A percentile compares a stretch with the other conserved stretches of the same genome.
phyloP scores from a whole-genome alignment of 1,140 invertebrate genomes.

The Macrobrachium rosenbergii region DNA sequence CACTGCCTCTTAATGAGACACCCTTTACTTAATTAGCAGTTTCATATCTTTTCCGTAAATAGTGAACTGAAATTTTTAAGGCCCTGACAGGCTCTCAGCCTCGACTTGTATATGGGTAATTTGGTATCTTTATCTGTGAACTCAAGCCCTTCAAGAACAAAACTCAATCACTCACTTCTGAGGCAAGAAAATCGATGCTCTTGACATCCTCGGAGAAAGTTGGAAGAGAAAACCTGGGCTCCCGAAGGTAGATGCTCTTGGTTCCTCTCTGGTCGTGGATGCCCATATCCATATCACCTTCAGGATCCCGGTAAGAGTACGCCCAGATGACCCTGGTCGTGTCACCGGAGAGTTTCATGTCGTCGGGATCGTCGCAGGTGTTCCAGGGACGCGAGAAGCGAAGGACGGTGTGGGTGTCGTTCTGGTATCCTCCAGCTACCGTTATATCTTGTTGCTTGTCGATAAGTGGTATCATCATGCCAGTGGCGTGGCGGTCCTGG shows the following conservation, averaged over 20 bases:
- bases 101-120: too few relatives aligned
- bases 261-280: slow-evolving; percentile 44
- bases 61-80: too few relatives aligned
- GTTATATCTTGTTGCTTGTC: slow-evolving; percentile 61
- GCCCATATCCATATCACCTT: slow-evolving; percentile 1
- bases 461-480: slow-evolving; percentile 26
- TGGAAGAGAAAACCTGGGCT: slow-evolving; percentile 4
- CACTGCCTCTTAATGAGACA: too few relatives aligned
- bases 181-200: slow-evolving; percentile 38
- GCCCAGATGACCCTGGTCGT: slow-evolving; percentile 68
- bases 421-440: slow-evolving; percentile 61
- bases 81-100: too few relatives aligned
- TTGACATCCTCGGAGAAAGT: background rate
- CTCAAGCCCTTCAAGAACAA: too few relatives aligned
- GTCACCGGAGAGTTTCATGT: slow-evolving; percentile 45
- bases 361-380: slow-evolving; percentile 54
- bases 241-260: slow-evolving; percentile 53
- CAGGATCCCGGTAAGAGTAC: slow-evolving; percentile 38
- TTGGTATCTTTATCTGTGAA: too few relatives aligned
- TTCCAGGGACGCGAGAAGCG: slow-evolving; percentile 51
- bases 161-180: slow-evolving; percentile 36
- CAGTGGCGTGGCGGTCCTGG: slow-evolving; percentile 44
- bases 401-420: slow-evolving; percentile 65
- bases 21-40: too few relatives aligned
- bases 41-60: too few relatives aligned